A percentile compares a stretch with the other conserved stretches of the same genome.
These are phyloP conservation scores for Sinopyrophorus schimmeli DNA, from an alignment of 2,888 invertebrate genomes.

Conservation along the genomic window DNA sequence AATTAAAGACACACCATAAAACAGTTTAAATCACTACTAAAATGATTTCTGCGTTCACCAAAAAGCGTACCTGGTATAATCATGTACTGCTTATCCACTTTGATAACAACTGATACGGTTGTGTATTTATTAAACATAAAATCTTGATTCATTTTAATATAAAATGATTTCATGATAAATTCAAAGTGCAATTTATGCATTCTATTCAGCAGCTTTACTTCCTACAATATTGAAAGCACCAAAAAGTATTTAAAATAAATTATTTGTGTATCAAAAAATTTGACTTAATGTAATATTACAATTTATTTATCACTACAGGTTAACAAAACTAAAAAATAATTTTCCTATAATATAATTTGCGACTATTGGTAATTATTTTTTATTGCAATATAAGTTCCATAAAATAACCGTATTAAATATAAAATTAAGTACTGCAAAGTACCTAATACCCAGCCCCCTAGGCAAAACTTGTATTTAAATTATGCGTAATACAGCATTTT, in stretches of 20 bases:
- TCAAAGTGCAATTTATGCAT: not conserved
- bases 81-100: slow-evolving; percentile 2
- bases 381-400: too few species aligned
- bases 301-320: too few species aligned
- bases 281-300: not conserved
- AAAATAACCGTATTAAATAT: too few species aligned
- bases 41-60: too few species aligned
- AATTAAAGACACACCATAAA: slow-evolving; percentile 1
- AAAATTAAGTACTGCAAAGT: too few species aligned
- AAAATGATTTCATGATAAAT: not conserved
- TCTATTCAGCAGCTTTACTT: not conserved
- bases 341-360: too few species aligned
- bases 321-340: too few species aligned
- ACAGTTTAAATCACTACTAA: slow-evolving; percentile 69
- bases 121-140: slow-evolving; percentile 4
- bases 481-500: too few species aligned
- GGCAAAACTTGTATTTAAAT: too few species aligned
- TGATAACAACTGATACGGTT: slow-evolving; percentile 5
- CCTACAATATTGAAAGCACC: not conserved
- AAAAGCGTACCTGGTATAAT: slow-evolving; percentile 5
- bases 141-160: not conserved
- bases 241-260: slow-evolving; percentile 1
- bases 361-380: too few species aligned
- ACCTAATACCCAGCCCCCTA: too few species aligned
- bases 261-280: too few species aligned